A percentile compares a stretch with the other conserved stretches of the same genome.
Evolutionary conservation across 2,888 invertebrate species (phyloP).

Genomic region (Drosophila percnosoma): DNA sequence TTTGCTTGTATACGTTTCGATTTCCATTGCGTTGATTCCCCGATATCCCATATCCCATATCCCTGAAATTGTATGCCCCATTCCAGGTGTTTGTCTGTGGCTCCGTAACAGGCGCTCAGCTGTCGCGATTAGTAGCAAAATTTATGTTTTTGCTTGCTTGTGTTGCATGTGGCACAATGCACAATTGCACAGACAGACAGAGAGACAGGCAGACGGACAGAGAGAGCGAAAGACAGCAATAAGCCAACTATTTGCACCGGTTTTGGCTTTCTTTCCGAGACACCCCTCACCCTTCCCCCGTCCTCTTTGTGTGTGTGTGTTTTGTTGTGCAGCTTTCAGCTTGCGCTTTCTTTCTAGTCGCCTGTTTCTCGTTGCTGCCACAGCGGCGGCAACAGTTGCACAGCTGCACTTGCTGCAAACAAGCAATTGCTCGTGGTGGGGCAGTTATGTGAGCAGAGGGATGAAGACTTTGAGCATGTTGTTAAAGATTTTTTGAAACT

Average conservation of each 20-base stretch:
- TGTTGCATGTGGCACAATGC: conserved; percentile 40
- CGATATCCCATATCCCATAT: conserved; percentile 53
- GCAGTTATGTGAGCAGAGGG: background rate
- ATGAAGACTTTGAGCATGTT: conserved; percentile 9
- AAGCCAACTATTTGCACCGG: conserved; percentile 50
- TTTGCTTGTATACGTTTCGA: background rate
- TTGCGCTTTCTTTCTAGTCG: conserved; percentile 77
- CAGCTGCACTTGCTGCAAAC: conserved; percentile 54
- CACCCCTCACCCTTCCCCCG: background rate
- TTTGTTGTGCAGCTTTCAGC: conserved; percentile 37
- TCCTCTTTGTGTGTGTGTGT: conserved; percentile 30
- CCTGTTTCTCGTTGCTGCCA: conserved; percentile 68
- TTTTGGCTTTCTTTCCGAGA: conserved; percentile 53
- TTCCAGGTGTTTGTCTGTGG: conserved; percentile 82
- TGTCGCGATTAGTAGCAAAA: conserved; percentile 39
- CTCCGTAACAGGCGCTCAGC: conserved; percentile 78
- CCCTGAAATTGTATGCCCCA: conserved; percentile 71
- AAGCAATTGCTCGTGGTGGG: background rate
- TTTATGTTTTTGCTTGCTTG: conserved; percentile 1
- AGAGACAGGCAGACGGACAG: background rate
- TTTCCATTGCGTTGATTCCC: conserved; percentile 2
- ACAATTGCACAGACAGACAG: background rate
- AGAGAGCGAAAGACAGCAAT: conserved; percentile 12
- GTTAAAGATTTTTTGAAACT: background rate
- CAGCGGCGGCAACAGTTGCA: conserved; percentile 62